Base-by-base conservation (phyloP, 2,113 vertebrate genomes). In the Tylochromis polylepis region DNA sequence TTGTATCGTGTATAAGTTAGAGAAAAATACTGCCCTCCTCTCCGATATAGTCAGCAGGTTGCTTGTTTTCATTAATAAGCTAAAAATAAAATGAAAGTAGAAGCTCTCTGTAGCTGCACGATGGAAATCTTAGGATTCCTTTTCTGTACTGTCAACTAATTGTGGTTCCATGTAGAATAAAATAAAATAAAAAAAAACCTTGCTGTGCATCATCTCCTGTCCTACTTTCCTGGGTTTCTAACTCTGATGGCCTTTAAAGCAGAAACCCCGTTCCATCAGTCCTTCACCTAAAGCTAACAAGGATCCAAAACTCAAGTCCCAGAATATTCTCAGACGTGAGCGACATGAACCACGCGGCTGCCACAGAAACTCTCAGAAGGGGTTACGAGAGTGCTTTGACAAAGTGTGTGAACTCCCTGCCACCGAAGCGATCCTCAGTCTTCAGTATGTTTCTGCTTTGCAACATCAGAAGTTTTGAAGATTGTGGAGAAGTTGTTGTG, bases 201-300 rank as follows among this genome's bases (percentile, higher is more conserved):
- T 20, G 18, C 57, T 86, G 67, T 92, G 88, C 84, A 72, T 94
- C 90, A 91, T 94, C 92, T 72, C 51, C 78, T 91, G 89, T 80
- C 83, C 92, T 79, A 91, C 83, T 89, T 91, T 88, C 10, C 46
- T 6, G 31, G 67, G 67, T 85, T 60, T 85, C 78, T 82, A 51
- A 38, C 41, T 70, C 27, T 72, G 31, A 34, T 58, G 38, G 77
- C 65, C 85, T 89, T 86, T 86, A 85, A 55, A 16, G 78, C 51
- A 70, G 83, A 82, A 80, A 86, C 60, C 15, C 20, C 2, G 10
- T 78, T 81, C 24, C 80, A 72, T 75, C 82, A 78, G 78, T 72
- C 38, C 14, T 65, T 81, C 67, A 62, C 89, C 56, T 36, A 59
- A 78, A 82, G 46, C 84, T 75, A 84, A 79, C 62, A 24, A 70